A percentile compares a stretch with the other conserved stretches of the same genome.
These are phyloP conservation scores for Pseudochirops corinnae DNA, from an alignment of 2,797 vertebrate genomes.

Conservation along the genomic window DNA sequence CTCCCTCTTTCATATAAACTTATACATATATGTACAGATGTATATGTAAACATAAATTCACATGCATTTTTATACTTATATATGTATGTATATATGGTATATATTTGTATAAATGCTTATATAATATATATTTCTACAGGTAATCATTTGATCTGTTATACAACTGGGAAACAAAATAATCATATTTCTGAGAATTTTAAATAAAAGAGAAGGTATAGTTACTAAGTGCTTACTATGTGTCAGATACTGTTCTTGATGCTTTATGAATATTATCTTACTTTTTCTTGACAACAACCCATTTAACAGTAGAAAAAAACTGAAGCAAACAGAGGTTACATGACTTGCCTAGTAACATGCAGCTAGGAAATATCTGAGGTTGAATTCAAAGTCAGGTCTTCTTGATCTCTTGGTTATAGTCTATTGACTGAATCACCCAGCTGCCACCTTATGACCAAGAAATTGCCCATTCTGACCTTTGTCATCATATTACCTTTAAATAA, in stretches of 20 bases:
- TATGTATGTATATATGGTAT: neutral
- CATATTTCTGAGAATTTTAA: neutral
- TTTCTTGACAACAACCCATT: neutral
- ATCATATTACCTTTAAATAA: neutral
- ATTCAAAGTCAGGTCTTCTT: neutral
- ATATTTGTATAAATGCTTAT: neutral
- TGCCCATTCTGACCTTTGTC: neutral
- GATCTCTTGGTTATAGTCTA: neutral
- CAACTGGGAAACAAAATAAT: neutral
- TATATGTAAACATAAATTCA: no score
- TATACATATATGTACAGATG: neutral
- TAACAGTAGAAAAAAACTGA: neutral
- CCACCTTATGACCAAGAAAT: neutral
- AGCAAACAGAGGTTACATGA: neutral
- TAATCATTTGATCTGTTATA: neutral
- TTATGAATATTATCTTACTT: neutral
- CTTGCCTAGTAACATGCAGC: neutral
- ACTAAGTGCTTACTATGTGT: neutral
- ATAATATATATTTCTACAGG: neutral
- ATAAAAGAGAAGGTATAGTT: neutral
- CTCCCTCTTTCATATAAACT: neutral
- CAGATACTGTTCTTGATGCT: neutral
- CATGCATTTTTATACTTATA: no score
- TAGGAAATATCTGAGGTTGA: neutral
- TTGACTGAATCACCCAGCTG: neutral